These are phyloP conservation scores for Andrena fulva DNA, from an alignment of 2,888 invertebrate genomes.

Conservation along the genomic window DNA sequence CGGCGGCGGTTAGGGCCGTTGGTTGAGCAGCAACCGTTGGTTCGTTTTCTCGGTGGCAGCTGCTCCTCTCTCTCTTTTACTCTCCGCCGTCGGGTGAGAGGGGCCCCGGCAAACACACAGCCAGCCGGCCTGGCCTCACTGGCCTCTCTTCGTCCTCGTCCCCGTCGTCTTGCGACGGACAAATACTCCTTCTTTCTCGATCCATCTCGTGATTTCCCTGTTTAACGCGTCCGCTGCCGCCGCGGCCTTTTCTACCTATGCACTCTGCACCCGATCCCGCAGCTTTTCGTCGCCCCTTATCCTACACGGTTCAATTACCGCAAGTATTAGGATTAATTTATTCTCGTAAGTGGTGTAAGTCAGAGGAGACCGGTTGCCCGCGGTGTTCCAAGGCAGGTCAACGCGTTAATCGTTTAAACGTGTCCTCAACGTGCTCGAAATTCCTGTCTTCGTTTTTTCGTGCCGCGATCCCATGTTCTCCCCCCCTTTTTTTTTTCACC, in stretches of 20 bases:
- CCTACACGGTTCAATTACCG: not conserved
- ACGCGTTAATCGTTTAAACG: not conserved
- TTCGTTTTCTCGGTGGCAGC: slow-evolving; percentile 73
- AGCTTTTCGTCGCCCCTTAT: not conserved
- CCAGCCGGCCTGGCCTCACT: slow-evolving; percentile 63
- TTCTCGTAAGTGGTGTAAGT: not conserved
- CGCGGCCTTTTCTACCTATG: slow-evolving; percentile 8
- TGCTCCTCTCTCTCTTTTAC: slow-evolving; percentile 72
- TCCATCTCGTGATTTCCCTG: slow-evolving; percentile 8
- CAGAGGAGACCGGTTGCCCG: not conserved
- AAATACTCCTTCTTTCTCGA: slow-evolving; percentile 64
- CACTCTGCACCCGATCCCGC: not conserved
- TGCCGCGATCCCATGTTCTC: not conserved
- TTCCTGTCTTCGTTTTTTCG: not conserved
- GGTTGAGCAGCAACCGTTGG: slow-evolving; percentile 56
- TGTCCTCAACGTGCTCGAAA: slow-evolving; percentile 2
- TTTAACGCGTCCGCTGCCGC: slow-evolving; percentile 1
- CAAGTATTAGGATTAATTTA: not conserved
- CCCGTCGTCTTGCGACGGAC: slow-evolving; percentile 64
- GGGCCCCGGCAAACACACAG: slow-evolving; percentile 72
- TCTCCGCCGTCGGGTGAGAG: slow-evolving; percentile 71
- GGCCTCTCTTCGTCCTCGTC: slow-evolving; percentile 65
- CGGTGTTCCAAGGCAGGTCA: not conserved
- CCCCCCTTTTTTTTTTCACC: not conserved
- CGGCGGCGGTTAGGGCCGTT: slow-evolving; percentile 69